phyloP scores from a whole-genome alignment of 1,140 invertebrate genomes.

The Drosophila aff. region DNA sequence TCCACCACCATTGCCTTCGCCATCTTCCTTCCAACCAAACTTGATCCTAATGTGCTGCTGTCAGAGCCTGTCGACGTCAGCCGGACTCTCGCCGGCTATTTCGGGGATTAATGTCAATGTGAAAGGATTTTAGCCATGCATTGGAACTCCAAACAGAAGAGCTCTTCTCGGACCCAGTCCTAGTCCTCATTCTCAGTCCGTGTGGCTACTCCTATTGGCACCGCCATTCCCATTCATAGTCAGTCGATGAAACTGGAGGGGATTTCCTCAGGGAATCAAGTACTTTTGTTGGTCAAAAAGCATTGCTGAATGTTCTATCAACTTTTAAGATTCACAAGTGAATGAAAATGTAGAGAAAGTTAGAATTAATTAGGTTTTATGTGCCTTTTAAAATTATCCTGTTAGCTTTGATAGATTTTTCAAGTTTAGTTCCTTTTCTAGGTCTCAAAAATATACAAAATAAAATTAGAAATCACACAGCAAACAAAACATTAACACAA shows the following conservation, averaged over 20 bases:
- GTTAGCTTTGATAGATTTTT: neutral
- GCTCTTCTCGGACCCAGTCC: neutral
- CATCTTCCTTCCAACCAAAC: constrained; percentile 51
- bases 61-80: constrained; percentile 74
- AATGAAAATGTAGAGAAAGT: neutral
- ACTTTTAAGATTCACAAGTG: neutral
- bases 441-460: neutral
- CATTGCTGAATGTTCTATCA: neutral
- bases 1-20: constrained; percentile 8
- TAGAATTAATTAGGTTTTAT: neutral
- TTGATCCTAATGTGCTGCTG: constrained; percentile 80
- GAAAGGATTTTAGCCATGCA: constrained; percentile 65
- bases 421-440: neutral
- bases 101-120: constrained; percentile 83
- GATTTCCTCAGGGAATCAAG: neutral
- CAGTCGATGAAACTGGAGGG: neutral
- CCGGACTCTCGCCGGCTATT: constrained; percentile 64
- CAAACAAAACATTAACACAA: neutral
- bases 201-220: neutral
- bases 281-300: neutral
- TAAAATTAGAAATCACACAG: neutral
- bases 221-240: constrained; percentile 3
- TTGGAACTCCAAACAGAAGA: constrained; percentile 26
- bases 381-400: neutral
- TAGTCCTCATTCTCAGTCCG: neutral